Base-by-base conservation (phyloP, 2,113 vertebrate species). In the Lucifuga dentata region DNA sequence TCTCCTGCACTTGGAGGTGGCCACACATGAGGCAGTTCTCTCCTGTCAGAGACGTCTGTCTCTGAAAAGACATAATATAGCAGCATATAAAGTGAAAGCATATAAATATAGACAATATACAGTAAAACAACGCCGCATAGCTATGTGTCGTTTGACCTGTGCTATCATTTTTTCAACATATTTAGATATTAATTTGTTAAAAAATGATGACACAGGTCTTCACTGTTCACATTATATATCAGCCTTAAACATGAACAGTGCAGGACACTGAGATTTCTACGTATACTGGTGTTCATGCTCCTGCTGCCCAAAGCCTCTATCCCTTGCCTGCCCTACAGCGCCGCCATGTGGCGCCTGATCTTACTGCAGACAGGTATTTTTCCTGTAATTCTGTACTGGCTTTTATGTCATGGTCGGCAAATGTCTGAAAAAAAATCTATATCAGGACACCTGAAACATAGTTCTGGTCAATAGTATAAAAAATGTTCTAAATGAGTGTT, bases 1-100 rank as follows among this genome's bases (percentile, higher is more conserved):
- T 94, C 38, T 96, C 94, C 61, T 94, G 94, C 70, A 96, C 89
- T 29, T 91, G 91, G 46, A 98, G 93, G 73, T 91, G 86, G 50
- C 94, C 90, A 40, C 93, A 94, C 56, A 95, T 88, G 63, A 96
- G 68, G 69, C 92, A 95, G 85, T 91, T 94, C 36, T 93, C 93
- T 48, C 84, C 79, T 0, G 87, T 88, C 16, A 89, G 63, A 39
- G 93, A 77, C 3, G 64, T 78, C 74, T 91, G 93, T 73, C 93
- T 95, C 96, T 97, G 57, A 33, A 77, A 23, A 70, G 13, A 11
- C 20, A 39, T 13, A 43, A 56, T 8, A 56, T 0, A 26, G 7
- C 36, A 4, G 3, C 8, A 17, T 11, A 15, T 21, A 45, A 12
- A 20, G 11, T 19, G 2, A 12, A 7, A 35, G 2, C 15, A 36